Evolutionary conservation across 2,888 invertebrate species (phyloP).

Genomic region (Epistrophella euchroma): DNA sequence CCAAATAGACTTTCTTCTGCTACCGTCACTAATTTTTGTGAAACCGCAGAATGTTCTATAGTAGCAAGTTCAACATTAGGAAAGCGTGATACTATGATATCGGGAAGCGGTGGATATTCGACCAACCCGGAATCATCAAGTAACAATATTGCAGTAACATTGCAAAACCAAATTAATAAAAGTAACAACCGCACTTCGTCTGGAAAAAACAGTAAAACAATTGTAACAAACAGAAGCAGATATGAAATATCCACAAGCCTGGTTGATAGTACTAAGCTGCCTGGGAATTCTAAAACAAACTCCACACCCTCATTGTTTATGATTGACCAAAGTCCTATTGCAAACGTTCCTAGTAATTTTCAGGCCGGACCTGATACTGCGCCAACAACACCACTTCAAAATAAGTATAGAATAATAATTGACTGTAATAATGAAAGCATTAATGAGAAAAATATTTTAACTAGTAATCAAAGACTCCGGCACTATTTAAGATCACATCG

Average conservation of each 20-base stretch:
- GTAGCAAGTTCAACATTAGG: conserved; percentile 77
- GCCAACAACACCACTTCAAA: conserved; percentile 74
- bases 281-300: conserved; percentile 77
- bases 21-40: conserved; percentile 64
- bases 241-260: conserved; percentile 59
- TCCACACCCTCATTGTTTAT: conserved; percentile 78
- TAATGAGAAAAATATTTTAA: conserved; percentile 66
- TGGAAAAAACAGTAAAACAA: conserved; percentile 79
- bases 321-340: conserved; percentile 83
- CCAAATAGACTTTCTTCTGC: conserved; percentile 77
- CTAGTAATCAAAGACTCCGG: conserved; percentile 85
- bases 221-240: conserved; percentile 76
- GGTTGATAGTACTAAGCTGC: conserved; percentile 74
- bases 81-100: conserved; percentile 84
- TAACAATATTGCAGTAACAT: conserved; percentile 35
- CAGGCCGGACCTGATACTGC: conserved; percentile 84
- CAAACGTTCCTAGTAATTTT: conserved; percentile 84
- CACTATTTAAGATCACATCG: conserved; percentile 86
- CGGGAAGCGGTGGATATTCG: conserved; percentile 82
- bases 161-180: conserved; percentile 81
- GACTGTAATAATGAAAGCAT: conserved; percentile 69
- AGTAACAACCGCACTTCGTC: conserved; percentile 49
- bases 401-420: conserved; percentile 51
- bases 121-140: conserved; percentile 78
- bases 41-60: conserved; percentile 21